Base-by-base conservation (phyloP, 2,797 vertebrate species). In the Euphonia xanthogaster region DNA sequence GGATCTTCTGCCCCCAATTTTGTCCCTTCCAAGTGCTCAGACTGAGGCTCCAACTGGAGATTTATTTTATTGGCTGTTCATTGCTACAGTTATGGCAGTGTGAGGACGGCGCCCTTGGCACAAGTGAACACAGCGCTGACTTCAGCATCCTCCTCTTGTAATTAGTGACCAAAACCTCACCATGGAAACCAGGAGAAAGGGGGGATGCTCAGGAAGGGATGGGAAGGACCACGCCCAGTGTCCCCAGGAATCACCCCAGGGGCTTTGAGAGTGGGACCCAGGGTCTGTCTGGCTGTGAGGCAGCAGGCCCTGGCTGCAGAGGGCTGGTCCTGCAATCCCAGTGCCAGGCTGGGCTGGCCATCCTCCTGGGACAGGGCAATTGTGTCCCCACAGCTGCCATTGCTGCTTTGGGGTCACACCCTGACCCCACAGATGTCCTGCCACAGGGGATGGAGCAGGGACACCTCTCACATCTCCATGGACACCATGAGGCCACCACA, bases 281-380 rank as follows among this genome's bases (percentile, higher is more conserved):
- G 4, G 12, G 16, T 54, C 35, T 62, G 40, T 37, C 12, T 66
- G 71, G 33, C 45, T 79, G 50, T 71, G 31, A 44, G 48, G 54
- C 45, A n/a, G 37, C 2, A 0, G 54, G 30, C 48, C 0, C 0
- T 18, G 51, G 55, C 60, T 2, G 0, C 37, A 27, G 47, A 35
- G 28, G 23, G 7, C 61, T 78, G 66, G 14, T 22, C 1, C 8
- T 55, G 42, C 33, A 42, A 30, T 20, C 23, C 31, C 5, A 3
- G 30, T 58, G 30, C 61, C 80, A 65, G 31, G 2, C 3, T 1
- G 25, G 45, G 63, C 50, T 60, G 45, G 2, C 30, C 57, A n/a
- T 30, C 22, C 42, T 63, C 35, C 54, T 55, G 50, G 65, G 17
- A 47, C 33, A 47, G 25, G 48, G 17, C 18, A 77, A 28, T 9